These are phyloP conservation scores for Listronotus oregonensis DNA, from an alignment of 1,140 invertebrate species.

Conservation along the genomic window DNA sequence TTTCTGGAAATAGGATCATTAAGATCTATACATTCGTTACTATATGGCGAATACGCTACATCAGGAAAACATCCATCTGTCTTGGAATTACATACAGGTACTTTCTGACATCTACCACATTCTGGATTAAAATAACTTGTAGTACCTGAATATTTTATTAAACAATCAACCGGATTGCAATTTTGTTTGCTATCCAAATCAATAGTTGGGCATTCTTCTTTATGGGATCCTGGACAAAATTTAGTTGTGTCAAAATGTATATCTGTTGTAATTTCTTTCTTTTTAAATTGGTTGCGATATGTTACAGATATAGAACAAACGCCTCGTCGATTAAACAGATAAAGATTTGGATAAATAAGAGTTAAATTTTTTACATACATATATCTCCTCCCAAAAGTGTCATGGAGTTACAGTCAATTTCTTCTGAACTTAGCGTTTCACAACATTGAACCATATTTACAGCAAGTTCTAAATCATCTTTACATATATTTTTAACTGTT, in stretches of 20 bases:
- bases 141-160: constrained; percentile 38
- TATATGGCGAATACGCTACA: constrained; percentile 29
- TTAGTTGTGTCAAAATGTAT: constrained; percentile 37
- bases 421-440: constrained; percentile 21
- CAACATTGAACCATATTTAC: constrained; percentile 37
- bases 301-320: constrained; percentile 27
- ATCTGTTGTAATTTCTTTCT: constrained; percentile 18
- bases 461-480: constrained; percentile 34
- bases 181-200: constrained; percentile 32
- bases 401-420: constrained; percentile 31
- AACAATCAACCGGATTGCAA: constrained; percentile 39
- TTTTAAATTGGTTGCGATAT: constrained; percentile 30
- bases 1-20: constrained; percentile 20
- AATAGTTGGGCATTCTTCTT: constrained; percentile 24
- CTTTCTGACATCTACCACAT: constrained; percentile 29
- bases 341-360: constrained; percentile 39
- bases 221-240: not conserved
- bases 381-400: constrained; percentile 38
- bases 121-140: constrained; percentile 35
- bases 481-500: constrained; percentile 30
- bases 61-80: constrained; percentile 22
- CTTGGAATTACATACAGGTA: constrained; percentile 30
- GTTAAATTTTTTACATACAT: constrained; percentile 34
- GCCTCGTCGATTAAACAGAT: constrained; percentile 30
- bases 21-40: constrained; percentile 36